These are phyloP conservation scores for Kryptopterus vitreolus DNA, from an alignment of 2,797 vertebrate species.

Conservation along the genomic window DNA sequence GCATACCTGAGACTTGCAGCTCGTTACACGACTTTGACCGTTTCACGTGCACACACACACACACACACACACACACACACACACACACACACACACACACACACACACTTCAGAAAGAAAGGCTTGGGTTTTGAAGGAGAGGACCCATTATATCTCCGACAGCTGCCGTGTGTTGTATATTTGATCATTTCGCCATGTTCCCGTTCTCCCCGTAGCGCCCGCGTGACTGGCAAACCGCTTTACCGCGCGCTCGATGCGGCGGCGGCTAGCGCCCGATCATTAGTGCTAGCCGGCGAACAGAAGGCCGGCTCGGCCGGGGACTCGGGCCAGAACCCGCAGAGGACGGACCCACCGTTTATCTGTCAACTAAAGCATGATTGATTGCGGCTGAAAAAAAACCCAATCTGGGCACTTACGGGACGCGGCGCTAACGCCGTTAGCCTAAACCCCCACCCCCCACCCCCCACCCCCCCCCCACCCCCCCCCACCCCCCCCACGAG, in stretches of 20 bases:
- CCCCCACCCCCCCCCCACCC: no score
- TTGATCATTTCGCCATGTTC: constrained; percentile 47
- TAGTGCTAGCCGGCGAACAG: constrained; percentile 33
- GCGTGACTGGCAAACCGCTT: constrained; percentile 61
- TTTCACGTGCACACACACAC: not conserved
- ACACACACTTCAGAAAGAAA: not conserved
- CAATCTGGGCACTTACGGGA: constrained; percentile 43
- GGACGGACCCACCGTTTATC: constrained; percentile 48
- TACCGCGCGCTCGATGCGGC: constrained; percentile 43
- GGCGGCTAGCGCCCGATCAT: constrained; percentile 9
- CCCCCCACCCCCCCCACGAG: constrained; percentile 27
- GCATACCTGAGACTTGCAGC: not conserved
- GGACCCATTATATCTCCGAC: not conserved
- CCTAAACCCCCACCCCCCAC: no score
- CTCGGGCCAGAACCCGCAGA: constrained; percentile 58
- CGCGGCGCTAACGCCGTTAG: constrained; percentile 32
- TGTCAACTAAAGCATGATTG: constrained; percentile 43
- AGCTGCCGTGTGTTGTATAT: constrained; percentile 30
- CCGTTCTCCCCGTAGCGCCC: constrained; percentile 31
- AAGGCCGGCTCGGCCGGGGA: constrained; percentile 66
- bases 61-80: not conserved
- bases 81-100: not conserved
- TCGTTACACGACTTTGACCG: not conserved
- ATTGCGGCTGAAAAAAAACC: constrained; percentile 19
- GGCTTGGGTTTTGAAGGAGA: not conserved